Evolutionary conservation across 2,113 vertebrate genomes (phyloP).

Genomic region (Felis chaus): DNA sequence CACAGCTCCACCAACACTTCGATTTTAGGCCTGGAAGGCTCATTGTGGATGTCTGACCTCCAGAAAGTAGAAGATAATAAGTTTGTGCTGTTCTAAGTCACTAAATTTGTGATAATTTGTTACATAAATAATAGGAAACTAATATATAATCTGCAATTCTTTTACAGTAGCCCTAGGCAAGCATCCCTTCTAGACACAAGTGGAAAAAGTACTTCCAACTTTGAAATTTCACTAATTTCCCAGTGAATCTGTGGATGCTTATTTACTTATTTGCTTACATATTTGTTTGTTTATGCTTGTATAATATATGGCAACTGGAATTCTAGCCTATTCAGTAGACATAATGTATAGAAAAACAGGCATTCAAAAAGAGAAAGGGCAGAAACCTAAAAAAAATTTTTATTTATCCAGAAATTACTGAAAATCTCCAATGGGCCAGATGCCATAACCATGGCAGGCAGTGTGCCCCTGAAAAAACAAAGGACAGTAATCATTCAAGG

Average conservation of each 20-base stretch:
- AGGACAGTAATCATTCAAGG: background rate
- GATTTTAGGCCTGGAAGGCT: background rate
- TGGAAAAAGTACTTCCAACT: background rate
- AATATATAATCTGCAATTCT: background rate
- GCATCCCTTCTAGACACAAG: background rate
- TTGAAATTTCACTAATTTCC: background rate
- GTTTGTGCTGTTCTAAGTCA: background rate
- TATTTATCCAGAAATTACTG: background rate
- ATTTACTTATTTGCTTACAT: background rate
- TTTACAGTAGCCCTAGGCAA: background rate
- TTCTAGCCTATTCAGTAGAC: background rate
- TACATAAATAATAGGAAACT: background rate
- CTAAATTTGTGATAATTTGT: background rate
- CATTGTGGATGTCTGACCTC: background rate
- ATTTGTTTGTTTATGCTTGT: background rate
- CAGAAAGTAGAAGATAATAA: background rate
- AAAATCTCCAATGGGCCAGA: background rate
- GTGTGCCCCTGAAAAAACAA: background rate
- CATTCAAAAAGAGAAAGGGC: background rate
- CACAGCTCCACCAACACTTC: background rate
- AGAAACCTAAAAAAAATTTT: background rate
- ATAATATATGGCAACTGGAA: background rate
- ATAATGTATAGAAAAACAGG: background rate
- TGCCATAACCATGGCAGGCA: background rate
- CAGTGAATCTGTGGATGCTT: background rate